Base-by-base conservation (phyloP, 2,797 vertebrate genomes). In the Pseudopleuronectes americanus region DNA sequence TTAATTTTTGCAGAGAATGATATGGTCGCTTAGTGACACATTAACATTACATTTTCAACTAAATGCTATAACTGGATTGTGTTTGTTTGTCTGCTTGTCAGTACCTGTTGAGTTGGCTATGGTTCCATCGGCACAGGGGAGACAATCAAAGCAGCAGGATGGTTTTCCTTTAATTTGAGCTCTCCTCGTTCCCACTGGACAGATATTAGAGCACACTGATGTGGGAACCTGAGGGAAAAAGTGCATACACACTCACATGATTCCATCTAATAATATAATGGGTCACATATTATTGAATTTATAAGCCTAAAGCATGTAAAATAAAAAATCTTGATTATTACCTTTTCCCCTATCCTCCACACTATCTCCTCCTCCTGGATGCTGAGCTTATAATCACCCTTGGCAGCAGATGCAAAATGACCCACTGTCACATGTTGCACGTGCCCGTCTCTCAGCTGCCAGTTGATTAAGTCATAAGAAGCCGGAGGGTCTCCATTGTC, bases 391-490 rank as follows among this genome's bases (percentile, higher is more conserved):
- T 89, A 90, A 41, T 57, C 28, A 43, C 74, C 72, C 3, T 87
- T 70, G 58, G 70, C 68, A 69, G 70, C 38, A 23, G 77, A 89
- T 36, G 59, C 54, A 71, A 93, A 94, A 67, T 91, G 61, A 26
- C 94, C 94, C 71, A 95, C 53, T 19, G 87, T 87, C 47, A 93
- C 90, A 81, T 94, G 93, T n/a, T 92, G 83, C 53, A 95, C 93
- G 68, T 91, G 57, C 0, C 92, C 91, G 2, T 91, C 80, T 74
- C 3, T 90, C 49, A 94, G 71, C 77, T 94, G 93, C 94, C 94
- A 94, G 89, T 94, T 95, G 31, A 95, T 93, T 2, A 95, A 61
- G 13, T 94, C 94, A 76, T 94, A 94, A 17, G 87, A 92, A 16
- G 91, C 87, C 36, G 92, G 89, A 38, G 92, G 92, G 33, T 95